Conservation (phyloP, 2,888 invertebrate genomes). For the Machimus rusticus region DNA sequence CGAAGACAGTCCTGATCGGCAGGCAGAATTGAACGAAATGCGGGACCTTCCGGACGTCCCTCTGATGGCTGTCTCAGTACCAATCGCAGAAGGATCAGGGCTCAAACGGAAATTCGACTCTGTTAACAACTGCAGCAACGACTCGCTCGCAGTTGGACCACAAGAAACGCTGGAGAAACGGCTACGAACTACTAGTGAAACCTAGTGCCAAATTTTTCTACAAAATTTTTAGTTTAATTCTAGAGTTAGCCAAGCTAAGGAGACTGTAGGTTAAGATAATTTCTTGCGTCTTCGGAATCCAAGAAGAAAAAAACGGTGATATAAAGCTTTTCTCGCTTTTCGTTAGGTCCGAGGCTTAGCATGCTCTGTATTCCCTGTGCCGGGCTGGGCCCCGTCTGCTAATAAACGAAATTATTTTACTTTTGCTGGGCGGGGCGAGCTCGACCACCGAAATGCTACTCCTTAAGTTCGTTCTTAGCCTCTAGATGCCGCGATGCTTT, state of each 20-base stretch:
- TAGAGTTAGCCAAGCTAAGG: conserved; percentile 31
- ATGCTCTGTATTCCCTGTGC: background rate
- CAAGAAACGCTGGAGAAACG: conserved; percentile 41
- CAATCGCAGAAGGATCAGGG: conserved; percentile 20
- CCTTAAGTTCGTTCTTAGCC: background rate
- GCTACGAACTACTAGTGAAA: conserved; percentile 46
- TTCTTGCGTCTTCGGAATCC: conserved; percentile 21
- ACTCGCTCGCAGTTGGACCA: conserved; percentile 25
- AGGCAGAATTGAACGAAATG: background rate
- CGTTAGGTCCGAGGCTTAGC: conserved; percentile 16
- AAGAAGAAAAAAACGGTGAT: conserved; percentile 34
- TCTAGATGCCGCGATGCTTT: conserved; percentile 23
- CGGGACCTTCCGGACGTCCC: background rate
- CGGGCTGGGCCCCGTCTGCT: background rate
- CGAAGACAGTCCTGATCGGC: conserved; percentile 44
- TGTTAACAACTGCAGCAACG: conserved; percentile 43
- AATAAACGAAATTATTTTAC: background rate
- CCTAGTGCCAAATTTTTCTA: conserved; percentile 49
- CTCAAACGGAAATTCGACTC: conserved; percentile 48
- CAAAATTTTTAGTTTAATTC: conserved; percentile 32
- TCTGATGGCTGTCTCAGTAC: background rate
- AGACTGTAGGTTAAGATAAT: conserved; percentile 25
- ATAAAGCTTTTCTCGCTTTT: conserved; percentile 30
- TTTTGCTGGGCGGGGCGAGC: background rate
- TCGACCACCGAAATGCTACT: background rate